Percentiles rank a stretch among this genome's conserved stretches.
These are phyloP conservation scores for Jordanella pulchra DNA, from an alignment of 2,797 vertebrate species.

Conservation along the genomic window DNA sequence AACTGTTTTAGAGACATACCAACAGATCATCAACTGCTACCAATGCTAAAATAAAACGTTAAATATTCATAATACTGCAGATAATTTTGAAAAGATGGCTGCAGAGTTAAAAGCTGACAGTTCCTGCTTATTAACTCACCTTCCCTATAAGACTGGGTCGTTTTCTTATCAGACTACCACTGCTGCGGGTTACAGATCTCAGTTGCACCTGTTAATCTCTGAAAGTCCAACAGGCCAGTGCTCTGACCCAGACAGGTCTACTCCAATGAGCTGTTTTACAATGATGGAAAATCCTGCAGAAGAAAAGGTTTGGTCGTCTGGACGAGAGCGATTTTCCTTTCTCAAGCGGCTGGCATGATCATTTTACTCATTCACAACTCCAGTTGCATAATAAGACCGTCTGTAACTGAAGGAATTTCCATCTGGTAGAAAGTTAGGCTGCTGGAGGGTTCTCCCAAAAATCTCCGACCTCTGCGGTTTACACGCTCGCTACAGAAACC, in stretches of 20 bases:
- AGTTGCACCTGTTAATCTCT: constrained; percentile 67
- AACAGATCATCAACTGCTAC: background rate
- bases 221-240: constrained; percentile 62
- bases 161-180: constrained; percentile 71
- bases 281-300: constrained; percentile 74
- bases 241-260: constrained; percentile 70
- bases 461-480: constrained; percentile 41
- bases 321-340: constrained; percentile 68
- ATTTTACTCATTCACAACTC: constrained; percentile 77
- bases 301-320: constrained; percentile 68
- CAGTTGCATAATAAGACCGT: constrained; percentile 72
- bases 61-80: background rate
- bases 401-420: constrained; percentile 75
- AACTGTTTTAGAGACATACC: background rate
- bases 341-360: constrained; percentile 47
- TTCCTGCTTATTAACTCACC: constrained; percentile 44
- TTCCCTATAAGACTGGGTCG: constrained; percentile 19
- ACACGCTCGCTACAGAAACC: constrained; percentile 47
- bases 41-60: background rate
- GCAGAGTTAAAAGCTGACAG: background rate
- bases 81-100: background rate
- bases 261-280: constrained; percentile 70
- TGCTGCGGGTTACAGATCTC: constrained; percentile 54
- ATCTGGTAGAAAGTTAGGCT: constrained; percentile 68
- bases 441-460: constrained; percentile 35